A percentile compares a stretch with the other conserved stretches of the same genome.
Evolutionary conservation across 1,140 invertebrate species (phyloP).

Genomic region (Heliconius himera): DNA sequence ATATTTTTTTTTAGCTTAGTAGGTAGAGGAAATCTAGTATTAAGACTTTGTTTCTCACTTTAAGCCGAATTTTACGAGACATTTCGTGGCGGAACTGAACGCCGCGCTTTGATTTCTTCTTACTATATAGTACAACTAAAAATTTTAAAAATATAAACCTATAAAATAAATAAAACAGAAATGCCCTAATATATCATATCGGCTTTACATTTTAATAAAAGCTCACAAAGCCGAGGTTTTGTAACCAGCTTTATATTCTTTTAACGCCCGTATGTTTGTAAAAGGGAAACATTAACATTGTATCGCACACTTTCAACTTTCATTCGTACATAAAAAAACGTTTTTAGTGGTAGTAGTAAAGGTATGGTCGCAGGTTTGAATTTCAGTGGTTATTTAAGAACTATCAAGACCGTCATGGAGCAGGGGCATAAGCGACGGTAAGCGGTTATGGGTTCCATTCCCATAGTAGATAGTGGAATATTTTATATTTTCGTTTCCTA

Average conservation of each 20-base stretch:
- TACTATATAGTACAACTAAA: too few relatives aligned
- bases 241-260: neutral
- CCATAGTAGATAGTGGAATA: too few relatives aligned
- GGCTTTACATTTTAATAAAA: slow-evolving; percentile 4
- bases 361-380: neutral
- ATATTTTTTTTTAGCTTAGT: too few relatives aligned
- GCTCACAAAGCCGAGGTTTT: neutral
- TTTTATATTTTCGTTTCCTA: too few relatives aligned
- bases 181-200: neutral
- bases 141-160: too few relatives aligned
- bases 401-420: too few relatives aligned
- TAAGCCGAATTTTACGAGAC: too few relatives aligned
- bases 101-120: neutral
- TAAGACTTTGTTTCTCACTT: neutral
- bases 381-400: neutral
- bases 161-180: neutral
- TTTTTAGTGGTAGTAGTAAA: neutral
- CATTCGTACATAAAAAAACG: neutral
- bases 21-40: neutral
- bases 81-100: neutral
- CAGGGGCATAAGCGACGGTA: too few relatives aligned
- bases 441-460: too few relatives aligned
- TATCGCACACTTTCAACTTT: neutral
- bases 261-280: neutral
- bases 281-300: slow-evolving; percentile 2